Percentiles rank a stretch among this genome's conserved stretches.
These are phyloP conservation scores for Myocastor coypus DNA, from an alignment of 2,113 vertebrate species.

Conservation along the genomic window DNA sequence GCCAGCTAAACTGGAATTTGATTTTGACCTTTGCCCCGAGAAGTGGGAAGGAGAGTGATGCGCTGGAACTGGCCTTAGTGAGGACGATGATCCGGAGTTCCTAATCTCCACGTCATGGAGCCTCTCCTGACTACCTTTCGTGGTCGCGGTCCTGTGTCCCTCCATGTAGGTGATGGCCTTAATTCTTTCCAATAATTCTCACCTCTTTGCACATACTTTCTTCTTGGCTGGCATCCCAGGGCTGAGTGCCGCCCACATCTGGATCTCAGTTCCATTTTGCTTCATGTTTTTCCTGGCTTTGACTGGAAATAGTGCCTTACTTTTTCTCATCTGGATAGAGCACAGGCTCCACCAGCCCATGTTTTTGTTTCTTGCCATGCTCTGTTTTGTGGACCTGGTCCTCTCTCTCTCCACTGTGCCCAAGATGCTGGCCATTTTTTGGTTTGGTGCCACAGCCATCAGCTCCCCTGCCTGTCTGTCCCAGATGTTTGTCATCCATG, in stretches of 20 bases:
- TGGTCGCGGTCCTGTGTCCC: neutral
- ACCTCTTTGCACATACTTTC: constrained; percentile 67
- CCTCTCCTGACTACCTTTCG: constrained; percentile 8
- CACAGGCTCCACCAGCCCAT: constrained; percentile 63
- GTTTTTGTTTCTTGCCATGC: constrained; percentile 76
- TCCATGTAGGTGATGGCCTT: neutral
- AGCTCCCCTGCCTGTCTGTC: constrained; percentile 57
- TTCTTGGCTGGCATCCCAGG: constrained; percentile 74
- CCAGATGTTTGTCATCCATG: constrained; percentile 77
- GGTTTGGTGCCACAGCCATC: constrained; percentile 63
- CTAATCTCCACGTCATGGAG: neutral
- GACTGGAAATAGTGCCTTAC: constrained; percentile 57
- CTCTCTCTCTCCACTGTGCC: constrained; percentile 70
- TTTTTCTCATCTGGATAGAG: constrained; percentile 66
- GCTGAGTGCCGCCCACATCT: constrained; percentile 46
- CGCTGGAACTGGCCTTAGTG: neutral
- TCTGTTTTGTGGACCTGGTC: constrained; percentile 70
- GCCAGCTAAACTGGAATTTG: neutral
- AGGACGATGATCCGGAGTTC: neutral
- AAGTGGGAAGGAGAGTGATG: neutral
- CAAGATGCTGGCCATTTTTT: constrained; percentile 77
- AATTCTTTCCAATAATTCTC: constrained; percentile 57
- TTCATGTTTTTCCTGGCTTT: constrained; percentile 75
- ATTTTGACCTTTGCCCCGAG: neutral
- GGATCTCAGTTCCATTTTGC: constrained; percentile 75